These are phyloP conservation scores for Thyatira batis DNA, from an alignment of 2,888 invertebrate genomes.

Conservation along the genomic window DNA sequence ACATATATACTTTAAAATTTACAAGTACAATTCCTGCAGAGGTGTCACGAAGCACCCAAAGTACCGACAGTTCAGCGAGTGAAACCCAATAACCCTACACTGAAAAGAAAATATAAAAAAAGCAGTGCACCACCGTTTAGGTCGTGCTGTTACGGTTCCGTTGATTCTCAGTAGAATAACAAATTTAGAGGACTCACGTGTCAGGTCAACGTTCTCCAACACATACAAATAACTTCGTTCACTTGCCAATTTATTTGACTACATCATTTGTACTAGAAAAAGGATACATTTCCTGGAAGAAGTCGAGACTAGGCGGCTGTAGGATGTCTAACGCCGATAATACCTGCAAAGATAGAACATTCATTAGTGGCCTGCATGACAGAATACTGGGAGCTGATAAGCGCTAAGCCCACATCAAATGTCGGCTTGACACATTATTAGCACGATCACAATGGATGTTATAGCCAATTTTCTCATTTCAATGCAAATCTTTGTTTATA, in stretches of 20 bases:
- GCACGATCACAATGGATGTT: conserved; percentile 34
- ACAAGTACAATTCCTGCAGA: background rate
- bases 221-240: conserved; percentile 28
- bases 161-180: conserved; percentile 41
- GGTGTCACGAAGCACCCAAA: conserved; percentile 36
- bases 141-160: conserved; percentile 34
- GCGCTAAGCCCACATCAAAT: conserved; percentile 19
- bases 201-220: conserved; percentile 48
- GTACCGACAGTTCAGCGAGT: conserved; percentile 41
- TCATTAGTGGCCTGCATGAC: conserved; percentile 17
- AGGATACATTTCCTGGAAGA: conserved; percentile 99
- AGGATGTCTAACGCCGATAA: conserved; percentile 98
- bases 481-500: conserved; percentile 53
- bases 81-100: conserved; percentile 45
- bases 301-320: conserved; percentile 99
- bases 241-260: conserved; percentile 28
- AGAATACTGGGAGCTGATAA: conserved; percentile 7
- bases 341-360: conserved; percentile 87
- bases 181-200: conserved; percentile 39
- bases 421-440: conserved; percentile 34
- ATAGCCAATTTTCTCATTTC: conserved; percentile 37
- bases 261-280: conserved; percentile 63
- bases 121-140: conserved; percentile 29
- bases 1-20: too few relatives aligned
- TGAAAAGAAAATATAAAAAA: conserved; percentile 33